Evolutionary conservation across 2,797 vertebrate species (phyloP).

Genomic region (Ceryle rudis): DNA sequence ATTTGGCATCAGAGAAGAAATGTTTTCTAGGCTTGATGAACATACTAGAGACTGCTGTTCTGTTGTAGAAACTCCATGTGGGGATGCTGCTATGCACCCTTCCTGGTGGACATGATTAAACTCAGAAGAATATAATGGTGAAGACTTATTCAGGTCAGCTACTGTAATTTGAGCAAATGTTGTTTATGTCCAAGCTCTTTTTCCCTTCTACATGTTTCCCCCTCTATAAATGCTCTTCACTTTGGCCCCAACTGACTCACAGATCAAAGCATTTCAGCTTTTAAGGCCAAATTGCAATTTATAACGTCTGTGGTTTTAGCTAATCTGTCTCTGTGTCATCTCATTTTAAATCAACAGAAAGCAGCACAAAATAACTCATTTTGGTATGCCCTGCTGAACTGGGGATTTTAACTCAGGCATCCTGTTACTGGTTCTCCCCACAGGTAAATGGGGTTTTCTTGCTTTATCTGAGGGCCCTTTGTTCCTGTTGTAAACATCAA

Average conservation of each 20-base stretch:
- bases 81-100: neutral
- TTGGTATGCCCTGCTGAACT: neutral
- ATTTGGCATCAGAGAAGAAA: neutral
- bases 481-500: neutral
- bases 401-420: constrained; percentile 5
- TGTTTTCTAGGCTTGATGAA: neutral
- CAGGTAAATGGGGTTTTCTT: constrained; percentile 33
- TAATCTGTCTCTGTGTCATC: constrained; percentile 77
- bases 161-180: constrained; percentile 42
- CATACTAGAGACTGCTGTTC: neutral
- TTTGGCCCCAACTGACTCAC: constrained; percentile 55
- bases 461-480: constrained; percentile 14
- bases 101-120: neutral
- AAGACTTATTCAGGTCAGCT: constrained; percentile 47
- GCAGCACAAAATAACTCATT: constrained; percentile 49
- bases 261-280: constrained; percentile 78
- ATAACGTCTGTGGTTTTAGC: constrained; percentile 75
- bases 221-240: constrained; percentile 47
- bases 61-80: neutral
- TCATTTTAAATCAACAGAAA: constrained; percentile 78
- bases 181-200: constrained; percentile 26
- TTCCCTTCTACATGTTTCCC: constrained; percentile 11
- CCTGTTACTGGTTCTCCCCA: neutral
- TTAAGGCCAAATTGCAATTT: constrained; percentile 73
- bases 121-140: neutral